Percentiles rank a stretch among this genome's conserved stretches.
Evolutionary conservation across 2,888 invertebrate species (phyloP).

Genomic region (Sinodicranocentrus sp.): DNA sequence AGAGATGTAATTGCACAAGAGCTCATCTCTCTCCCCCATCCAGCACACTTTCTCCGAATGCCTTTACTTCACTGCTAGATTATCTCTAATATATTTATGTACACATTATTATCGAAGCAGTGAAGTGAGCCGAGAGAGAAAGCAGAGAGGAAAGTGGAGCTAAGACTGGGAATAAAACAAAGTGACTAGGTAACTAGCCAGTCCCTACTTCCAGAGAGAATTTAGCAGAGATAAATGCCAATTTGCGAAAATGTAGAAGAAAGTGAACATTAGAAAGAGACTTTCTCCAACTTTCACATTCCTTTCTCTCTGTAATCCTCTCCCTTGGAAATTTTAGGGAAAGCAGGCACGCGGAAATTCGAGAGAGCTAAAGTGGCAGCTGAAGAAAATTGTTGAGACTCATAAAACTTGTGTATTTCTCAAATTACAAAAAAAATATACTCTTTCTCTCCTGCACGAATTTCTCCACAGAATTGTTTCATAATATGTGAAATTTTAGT

Average conservation of each 20-base stretch:
- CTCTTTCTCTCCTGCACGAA: too few relatives aligned
- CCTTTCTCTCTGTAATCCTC: neutral
- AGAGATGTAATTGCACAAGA: slow-evolving; percentile 29
- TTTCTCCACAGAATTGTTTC: too few relatives aligned
- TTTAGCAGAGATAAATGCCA: slow-evolving; percentile 27
- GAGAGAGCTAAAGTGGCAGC: slow-evolving; percentile 22
- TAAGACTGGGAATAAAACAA: neutral
- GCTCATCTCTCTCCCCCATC: neutral
- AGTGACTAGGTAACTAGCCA: slow-evolving; percentile 21
- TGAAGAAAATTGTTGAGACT: neutral
- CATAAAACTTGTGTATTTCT: slow-evolving; percentile 36
- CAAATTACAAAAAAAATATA: slow-evolving; percentile 17
- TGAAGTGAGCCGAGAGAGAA: neutral
- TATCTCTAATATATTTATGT: slow-evolving; percentile 39
- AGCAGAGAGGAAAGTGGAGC: too few relatives aligned
- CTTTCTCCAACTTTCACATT: neutral
- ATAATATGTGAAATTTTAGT: too few relatives aligned
- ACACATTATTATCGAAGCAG: slow-evolving; percentile 24
- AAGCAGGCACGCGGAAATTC: slow-evolving; percentile 29
- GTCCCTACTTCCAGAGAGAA: neutral
- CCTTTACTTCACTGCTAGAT: slow-evolving; percentile 8
- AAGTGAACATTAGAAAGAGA: slow-evolving; percentile 23
- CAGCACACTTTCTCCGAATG: neutral
- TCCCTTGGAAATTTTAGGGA: neutral
- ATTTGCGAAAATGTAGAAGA: slow-evolving; percentile 36